Conservation (phyloP, 2,888 invertebrate genomes). For the Pristionchus mayeri region DNA sequence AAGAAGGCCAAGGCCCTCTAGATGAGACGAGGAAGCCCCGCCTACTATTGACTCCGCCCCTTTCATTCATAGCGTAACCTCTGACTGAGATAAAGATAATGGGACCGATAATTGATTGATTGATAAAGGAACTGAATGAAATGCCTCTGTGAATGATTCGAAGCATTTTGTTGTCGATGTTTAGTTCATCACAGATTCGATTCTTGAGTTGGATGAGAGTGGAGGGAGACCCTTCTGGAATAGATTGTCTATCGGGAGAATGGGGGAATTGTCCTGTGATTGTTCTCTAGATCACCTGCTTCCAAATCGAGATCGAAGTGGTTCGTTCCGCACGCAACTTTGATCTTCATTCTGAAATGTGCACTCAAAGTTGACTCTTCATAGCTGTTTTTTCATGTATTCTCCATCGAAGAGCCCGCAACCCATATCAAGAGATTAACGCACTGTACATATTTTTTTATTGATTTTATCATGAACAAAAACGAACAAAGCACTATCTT, state of each 20-base stretch:
- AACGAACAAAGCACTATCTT: not conserved
- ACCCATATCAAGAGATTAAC: not conserved
- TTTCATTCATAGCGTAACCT: conserved; percentile 1
- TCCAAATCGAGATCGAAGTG: not conserved
- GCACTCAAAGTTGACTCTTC: not conserved
- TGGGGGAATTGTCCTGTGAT: too few species aligned
- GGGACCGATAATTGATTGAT: conserved; percentile 17
- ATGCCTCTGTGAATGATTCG: conserved; percentile 66
- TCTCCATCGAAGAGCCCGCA: conserved; percentile 4
- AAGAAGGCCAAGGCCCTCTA: not conserved
- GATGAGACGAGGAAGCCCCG: not conserved
- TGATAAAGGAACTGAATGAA: conserved; percentile 35
- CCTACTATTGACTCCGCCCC: conserved; percentile 7
- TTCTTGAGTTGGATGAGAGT: conserved; percentile 59
- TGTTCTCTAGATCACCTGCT: conserved; percentile 10
- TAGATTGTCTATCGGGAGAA: too few species aligned
- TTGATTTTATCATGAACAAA: not conserved
- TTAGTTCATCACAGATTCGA: conserved; percentile 57
- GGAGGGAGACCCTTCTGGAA: not conserved
- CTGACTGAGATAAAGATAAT: conserved; percentile 36
- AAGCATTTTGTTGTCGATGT: conserved; percentile 58
- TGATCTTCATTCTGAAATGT: conserved; percentile 29
- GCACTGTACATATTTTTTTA: not conserved
- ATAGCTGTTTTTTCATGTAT: not conserved
- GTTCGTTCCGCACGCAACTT: conserved; percentile 35